phyloP scores from a whole-genome alignment of 2,113 vertebrate species.

The Brachirus orientalis region DNA sequence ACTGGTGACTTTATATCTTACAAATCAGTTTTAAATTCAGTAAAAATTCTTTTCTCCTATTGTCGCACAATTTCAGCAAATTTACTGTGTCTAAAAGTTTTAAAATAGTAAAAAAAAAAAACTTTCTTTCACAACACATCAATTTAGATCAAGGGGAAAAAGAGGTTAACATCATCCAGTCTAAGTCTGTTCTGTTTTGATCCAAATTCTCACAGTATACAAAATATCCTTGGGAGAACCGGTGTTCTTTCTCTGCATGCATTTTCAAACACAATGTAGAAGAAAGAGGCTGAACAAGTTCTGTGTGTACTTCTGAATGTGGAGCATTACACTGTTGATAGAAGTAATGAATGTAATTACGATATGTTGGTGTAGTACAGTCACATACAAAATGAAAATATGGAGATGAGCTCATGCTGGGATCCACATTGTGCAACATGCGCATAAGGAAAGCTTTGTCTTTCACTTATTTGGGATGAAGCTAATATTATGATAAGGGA shows the following conservation, averaged over 20 bases:
- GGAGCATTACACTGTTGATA: conserved; percentile 43
- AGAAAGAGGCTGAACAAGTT: conserved; percentile 68
- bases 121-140: conserved; percentile 44
- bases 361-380: conserved; percentile 9
- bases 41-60: conserved; percentile 3
- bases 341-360: conserved; percentile 37
- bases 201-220: conserved; percentile 50
- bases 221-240: conserved; percentile 68
- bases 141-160: conserved; percentile 66
- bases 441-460: conserved; percentile 6
- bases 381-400: conserved; percentile 1
- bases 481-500: conserved; percentile 33
- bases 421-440: conserved; percentile 1
- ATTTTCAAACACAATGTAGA: conserved; percentile 66
- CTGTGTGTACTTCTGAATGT: conserved; percentile 40
- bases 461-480: conserved; percentile 27
- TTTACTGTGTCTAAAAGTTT: conserved; percentile 20
- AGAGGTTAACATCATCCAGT: conserved; percentile 68
- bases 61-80: not conserved
- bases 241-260: conserved; percentile 56
- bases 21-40: conserved; percentile 21
- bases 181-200: conserved; percentile 68
- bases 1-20: not conserved
- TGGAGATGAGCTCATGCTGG: conserved; percentile 5
- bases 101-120: conserved; percentile 34